Evolutionary conservation across 2,888 invertebrate species (phyloP).

Genomic region (Epinotia nisella): DNA sequence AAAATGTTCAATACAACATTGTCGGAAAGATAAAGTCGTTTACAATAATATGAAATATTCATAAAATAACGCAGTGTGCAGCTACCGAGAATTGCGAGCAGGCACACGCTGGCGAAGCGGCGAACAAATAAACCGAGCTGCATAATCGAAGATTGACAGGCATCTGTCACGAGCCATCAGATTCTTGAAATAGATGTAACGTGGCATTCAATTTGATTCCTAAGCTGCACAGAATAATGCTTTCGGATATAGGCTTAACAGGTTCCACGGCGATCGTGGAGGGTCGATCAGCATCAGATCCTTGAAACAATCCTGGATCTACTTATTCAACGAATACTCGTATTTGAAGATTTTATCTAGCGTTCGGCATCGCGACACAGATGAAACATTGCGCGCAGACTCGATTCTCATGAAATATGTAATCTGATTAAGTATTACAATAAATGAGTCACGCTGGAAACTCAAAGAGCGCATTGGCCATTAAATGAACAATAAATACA

Average conservation of each 20-base stretch:
- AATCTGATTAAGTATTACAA: constrained; percentile 69
- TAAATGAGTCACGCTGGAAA: constrained; percentile 60
- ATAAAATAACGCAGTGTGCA: constrained; percentile 69
- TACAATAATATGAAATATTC: constrained; percentile 82
- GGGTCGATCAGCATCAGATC: constrained; percentile 63
- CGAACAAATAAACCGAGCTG: constrained; percentile 60
- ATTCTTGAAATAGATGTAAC: constrained; percentile 45
- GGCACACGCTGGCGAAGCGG: constrained; percentile 54
- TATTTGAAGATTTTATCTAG: constrained; percentile 68
- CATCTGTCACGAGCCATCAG: constrained; percentile 52
- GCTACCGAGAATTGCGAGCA: constrained; percentile 58
- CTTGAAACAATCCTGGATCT: constrained; percentile 66
- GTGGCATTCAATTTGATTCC: constrained; percentile 38
- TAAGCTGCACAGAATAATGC: constrained; percentile 52
- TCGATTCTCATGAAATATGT: constrained; percentile 71
- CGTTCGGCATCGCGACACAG: constrained; percentile 69
- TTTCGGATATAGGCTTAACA: constrained; percentile 49
- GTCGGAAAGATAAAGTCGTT: constrained; percentile 74
- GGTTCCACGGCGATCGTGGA: constrained; percentile 53
- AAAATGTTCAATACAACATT: constrained; percentile 72
- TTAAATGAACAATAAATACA: constrained; percentile 56
- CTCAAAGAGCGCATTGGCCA: constrained; percentile 56
- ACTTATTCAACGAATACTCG: constrained; percentile 67
- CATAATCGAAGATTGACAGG: constrained; percentile 59
- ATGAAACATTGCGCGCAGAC: constrained; percentile 68